phyloP scores from a whole-genome alignment of 2,888 invertebrate species.

The Drosophila cognata region DNA sequence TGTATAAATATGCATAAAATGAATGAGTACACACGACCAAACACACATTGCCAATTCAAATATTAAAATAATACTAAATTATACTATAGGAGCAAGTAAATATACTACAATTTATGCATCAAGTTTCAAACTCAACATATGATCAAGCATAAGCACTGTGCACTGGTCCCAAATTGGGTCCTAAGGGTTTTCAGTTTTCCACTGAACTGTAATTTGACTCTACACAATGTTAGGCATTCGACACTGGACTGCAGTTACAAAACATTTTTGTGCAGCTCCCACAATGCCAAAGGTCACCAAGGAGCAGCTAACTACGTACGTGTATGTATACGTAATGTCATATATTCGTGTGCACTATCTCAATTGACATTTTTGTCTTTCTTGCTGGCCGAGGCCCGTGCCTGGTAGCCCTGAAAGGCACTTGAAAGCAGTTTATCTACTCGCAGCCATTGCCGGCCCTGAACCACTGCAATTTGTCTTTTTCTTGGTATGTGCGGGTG shows the following conservation, averaged over 20 bases:
- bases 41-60: constrained; percentile 19
- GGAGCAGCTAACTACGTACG: background rate
- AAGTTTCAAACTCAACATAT: background rate
- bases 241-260: background rate
- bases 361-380: constrained; percentile 27
- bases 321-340: background rate
- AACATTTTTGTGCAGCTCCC: background rate
- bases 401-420: background rate
- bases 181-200: background rate
- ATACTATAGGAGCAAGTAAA: background rate
- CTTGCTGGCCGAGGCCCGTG: background rate
- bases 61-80: background rate
- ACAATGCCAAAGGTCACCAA: constrained; percentile 4
- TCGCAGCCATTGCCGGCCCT: background rate
- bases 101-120: background rate
- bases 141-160: background rate
- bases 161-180: background rate
- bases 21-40: constrained; percentile 21
- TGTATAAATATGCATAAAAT: constrained; percentile 50
- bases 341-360: constrained; percentile 11
- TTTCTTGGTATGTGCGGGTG: background rate
- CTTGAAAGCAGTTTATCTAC: constrained; percentile 19
- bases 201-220: background rate
- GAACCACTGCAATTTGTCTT: constrained; percentile 21
- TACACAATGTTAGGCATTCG: constrained; percentile 13